Evolutionary conservation across 1,140 invertebrate genomes (phyloP).

Genomic region (roundworm (Caenorhabditis elegans)): DNA sequence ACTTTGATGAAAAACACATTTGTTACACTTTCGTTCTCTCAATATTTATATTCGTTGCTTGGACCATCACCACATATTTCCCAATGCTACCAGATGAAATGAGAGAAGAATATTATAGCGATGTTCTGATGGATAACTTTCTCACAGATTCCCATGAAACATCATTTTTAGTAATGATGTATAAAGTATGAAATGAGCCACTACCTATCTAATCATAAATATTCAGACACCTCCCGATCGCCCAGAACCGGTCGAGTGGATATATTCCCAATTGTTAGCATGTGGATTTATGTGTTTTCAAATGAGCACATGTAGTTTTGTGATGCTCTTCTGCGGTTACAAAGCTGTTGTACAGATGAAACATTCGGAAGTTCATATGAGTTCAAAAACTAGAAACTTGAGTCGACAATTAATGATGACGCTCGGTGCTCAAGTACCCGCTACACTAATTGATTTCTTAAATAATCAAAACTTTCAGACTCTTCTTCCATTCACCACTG

Average conservation of each 20-base stretch:
- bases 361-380: background rate
- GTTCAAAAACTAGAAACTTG: background rate
- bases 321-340: background rate
- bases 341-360: background rate
- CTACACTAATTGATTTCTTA: too few species aligned
- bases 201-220: too few species aligned
- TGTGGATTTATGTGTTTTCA: background rate
- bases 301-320: background rate
- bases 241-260: background rate
- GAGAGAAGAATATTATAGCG: background rate
- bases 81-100: background rate
- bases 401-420: background rate
- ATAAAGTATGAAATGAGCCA: background rate
- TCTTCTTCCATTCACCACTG: background rate
- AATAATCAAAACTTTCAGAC: background rate
- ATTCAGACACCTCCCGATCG: background rate
- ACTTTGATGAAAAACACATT: background rate
- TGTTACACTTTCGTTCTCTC: background rate
- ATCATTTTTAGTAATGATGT: too few species aligned
- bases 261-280: background rate
- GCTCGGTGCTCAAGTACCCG: background rate
- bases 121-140: too few species aligned
- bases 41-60: background rate
- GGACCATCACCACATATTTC: background rate
- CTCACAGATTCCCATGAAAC: too few species aligned